phyloP scores from a whole-genome alignment of 2,797 vertebrate species.

The Arremon aurantiirostris region DNA sequence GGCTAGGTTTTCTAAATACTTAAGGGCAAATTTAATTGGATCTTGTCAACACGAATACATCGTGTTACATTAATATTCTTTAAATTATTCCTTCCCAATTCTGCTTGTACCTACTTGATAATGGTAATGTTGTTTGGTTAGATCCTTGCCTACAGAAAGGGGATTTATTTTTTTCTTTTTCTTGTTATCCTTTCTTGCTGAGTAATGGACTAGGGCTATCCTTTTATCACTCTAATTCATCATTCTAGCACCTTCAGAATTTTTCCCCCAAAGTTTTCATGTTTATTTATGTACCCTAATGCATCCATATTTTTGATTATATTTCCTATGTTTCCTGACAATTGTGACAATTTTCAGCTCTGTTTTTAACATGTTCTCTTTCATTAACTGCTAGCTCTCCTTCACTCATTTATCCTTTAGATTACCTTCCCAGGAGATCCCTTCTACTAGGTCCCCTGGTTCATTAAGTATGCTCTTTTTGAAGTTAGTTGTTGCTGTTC shows the following conservation, averaged over 20 bases:
- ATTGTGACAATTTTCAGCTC: background rate
- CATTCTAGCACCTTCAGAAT: background rate
- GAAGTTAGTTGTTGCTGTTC: background rate
- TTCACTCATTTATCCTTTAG: background rate
- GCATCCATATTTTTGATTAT: background rate
- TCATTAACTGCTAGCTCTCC: background rate
- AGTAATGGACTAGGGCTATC: background rate
- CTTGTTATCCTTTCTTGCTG: background rate
- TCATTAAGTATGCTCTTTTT: background rate
- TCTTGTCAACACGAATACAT: background rate
- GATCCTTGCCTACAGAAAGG: background rate
- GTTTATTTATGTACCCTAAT: background rate
- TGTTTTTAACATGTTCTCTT: background rate
- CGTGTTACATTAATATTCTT: background rate
- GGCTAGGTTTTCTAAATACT: background rate
- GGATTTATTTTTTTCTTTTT: background rate
- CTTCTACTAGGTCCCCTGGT: background rate
- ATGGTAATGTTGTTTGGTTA: background rate
- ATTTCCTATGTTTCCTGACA: background rate
- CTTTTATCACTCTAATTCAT: background rate
- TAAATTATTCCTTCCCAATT: background rate
- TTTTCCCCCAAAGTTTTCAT: background rate
- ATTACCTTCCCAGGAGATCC: background rate
- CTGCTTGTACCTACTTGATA: background rate
- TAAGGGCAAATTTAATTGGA: slow-evolving; percentile 33